phyloP scores from a whole-genome alignment of 2,113 vertebrate species.

The Lycocorax pyrrhopterus region DNA sequence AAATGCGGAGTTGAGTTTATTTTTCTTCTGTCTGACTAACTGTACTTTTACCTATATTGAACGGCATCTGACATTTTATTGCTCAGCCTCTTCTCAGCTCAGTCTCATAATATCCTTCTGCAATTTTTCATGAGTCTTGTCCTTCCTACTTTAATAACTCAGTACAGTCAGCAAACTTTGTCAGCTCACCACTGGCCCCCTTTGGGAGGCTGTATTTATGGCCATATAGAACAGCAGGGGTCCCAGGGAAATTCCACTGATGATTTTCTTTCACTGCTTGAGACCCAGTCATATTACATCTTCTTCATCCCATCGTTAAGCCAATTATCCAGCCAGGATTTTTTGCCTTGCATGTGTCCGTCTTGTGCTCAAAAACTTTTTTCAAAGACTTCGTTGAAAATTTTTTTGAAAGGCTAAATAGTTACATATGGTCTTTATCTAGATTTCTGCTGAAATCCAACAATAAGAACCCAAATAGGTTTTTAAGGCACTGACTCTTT shows the following conservation, averaged over 20 bases:
- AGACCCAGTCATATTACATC: neutral
- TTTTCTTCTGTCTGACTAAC: constrained; percentile 30
- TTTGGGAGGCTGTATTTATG: constrained; percentile 23
- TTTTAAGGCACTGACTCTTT: neutral
- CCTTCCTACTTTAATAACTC: constrained; percentile 40
- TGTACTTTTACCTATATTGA: constrained; percentile 16
- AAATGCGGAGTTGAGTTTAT: neutral
- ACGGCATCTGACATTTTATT: constrained; percentile 23
- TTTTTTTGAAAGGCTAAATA: neutral
- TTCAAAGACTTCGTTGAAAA: neutral
- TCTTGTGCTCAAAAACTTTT: neutral
- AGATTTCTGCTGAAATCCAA: neutral
- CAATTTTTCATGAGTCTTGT: constrained; percentile 33
- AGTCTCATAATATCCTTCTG: constrained; percentile 14
- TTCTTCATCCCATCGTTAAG: neutral
- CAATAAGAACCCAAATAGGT: neutral
- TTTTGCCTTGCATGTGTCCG: neutral
- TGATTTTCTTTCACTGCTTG: neutral
- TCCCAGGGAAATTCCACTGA: neutral
- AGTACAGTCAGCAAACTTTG: neutral
- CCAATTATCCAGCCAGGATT: neutral
- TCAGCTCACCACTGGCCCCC: neutral
- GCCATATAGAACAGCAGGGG: neutral
- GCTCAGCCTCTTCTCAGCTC: neutral
- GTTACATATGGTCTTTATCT: neutral